phyloP scores from a whole-genome alignment of 2,113 vertebrate species.

The Taxidea taxus region DNA sequence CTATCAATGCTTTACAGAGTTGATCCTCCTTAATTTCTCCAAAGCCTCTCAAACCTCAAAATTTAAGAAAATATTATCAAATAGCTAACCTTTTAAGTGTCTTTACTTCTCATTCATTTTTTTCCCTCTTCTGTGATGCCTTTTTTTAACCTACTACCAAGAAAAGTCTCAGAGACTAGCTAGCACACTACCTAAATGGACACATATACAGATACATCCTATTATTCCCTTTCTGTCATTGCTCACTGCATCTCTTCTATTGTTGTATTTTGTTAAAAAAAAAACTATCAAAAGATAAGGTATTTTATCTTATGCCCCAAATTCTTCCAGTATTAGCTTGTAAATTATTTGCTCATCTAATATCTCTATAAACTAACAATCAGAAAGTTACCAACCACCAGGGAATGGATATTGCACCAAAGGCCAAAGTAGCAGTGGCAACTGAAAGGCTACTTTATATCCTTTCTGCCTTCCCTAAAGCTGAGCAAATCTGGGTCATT shows the following conservation, averaged over 20 bases:
- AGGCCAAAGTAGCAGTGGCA: neutral
- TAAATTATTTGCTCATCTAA: neutral
- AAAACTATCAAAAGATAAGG: neutral
- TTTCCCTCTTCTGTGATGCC: neutral
- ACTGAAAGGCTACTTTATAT: neutral
- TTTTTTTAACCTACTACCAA: conserved; percentile 7
- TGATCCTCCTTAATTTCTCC: neutral
- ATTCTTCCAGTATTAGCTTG: neutral
- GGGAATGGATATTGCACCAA: neutral
- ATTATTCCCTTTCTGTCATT: neutral
- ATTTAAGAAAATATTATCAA: neutral
- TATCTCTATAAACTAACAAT: neutral
- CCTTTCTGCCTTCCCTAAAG: neutral
- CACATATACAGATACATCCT: fast-evolving
- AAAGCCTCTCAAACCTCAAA: neutral
- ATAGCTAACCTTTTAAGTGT: neutral
- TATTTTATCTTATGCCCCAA: neutral
- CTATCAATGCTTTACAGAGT: neutral
- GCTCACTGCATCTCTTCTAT: neutral
- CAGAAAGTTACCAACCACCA: neutral
- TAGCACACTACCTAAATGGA: neutral
- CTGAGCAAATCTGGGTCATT: conserved; percentile 35
- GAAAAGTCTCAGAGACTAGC: neutral
- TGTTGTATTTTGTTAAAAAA: neutral
- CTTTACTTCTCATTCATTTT: neutral